Percentiles rank a stretch among this genome's conserved stretches.
Evolutionary conservation across 64 coral and sea anemone genomes (phyloP).

Genomic region (Stichodactyla mertensii): DNA sequence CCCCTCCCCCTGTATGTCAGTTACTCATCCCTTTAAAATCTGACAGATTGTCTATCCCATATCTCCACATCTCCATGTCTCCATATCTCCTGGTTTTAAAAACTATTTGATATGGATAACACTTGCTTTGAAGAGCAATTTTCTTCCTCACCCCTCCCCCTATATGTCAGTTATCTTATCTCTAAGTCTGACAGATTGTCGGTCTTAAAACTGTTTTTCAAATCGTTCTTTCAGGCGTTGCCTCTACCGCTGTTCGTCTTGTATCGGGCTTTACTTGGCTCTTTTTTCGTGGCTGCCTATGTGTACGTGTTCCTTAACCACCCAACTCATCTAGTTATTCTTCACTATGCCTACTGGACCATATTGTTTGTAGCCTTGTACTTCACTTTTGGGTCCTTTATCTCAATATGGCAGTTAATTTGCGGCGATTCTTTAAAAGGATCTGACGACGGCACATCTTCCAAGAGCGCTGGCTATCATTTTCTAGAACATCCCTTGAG

Average conservation of each 20-base stretch:
- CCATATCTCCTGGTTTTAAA: not conserved
- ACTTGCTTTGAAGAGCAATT: too few relatives aligned
- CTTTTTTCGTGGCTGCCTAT: constrained; percentile 7
- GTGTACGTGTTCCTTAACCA: constrained; percentile 32
- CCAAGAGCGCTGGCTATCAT: not conserved
- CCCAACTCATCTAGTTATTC: constrained; percentile 7
- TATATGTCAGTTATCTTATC: too few relatives aligned
- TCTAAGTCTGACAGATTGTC: too few relatives aligned
- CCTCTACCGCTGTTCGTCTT: constrained; percentile 40
- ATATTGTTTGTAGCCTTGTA: constrained; percentile 27
- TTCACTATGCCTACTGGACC: constrained; percentile 53
- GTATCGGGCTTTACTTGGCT: constrained; percentile 16
- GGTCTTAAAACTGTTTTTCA: not conserved
- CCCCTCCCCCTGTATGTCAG: too few relatives aligned
- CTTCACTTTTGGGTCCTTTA: constrained; percentile 35
- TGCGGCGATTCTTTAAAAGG: not conserved
- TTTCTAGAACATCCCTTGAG: not conserved
- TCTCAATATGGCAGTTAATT: constrained; percentile 16
- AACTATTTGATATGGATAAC: not conserved
- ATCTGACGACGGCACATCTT: not conserved
- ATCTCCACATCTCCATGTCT: too few relatives aligned
- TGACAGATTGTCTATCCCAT: too few relatives aligned
- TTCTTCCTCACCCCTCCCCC: too few relatives aligned
- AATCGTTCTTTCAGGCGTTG: constrained; percentile 23
- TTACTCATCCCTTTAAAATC: too few relatives aligned